phyloP scores from a whole-genome alignment of 2,113 vertebrate genomes.

The Desmodus rotundus region DNA sequence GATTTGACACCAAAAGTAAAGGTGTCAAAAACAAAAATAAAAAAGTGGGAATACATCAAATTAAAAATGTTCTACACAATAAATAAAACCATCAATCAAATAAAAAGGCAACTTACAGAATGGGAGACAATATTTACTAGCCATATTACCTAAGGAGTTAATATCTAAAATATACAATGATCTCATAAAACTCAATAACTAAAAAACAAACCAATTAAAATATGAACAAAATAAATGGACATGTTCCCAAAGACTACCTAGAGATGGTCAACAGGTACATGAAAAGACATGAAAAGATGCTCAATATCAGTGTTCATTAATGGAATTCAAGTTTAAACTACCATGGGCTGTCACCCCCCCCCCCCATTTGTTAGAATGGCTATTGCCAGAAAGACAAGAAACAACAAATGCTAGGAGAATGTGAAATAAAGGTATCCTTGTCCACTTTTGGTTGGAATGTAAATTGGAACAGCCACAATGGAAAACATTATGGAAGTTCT shows the following conservation, averaged over 20 bases:
- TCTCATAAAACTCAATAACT: neutral
- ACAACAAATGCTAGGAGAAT: neutral
- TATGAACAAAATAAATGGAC: neutral
- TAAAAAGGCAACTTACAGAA: neutral
- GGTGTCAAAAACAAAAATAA: neutral
- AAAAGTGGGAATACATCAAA: neutral
- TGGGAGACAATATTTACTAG: neutral
- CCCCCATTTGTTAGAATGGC: no score
- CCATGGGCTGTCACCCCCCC: no score
- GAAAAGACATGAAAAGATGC: neutral
- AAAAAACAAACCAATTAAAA: neutral
- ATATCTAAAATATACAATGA: no score
- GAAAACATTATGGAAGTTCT: no score
- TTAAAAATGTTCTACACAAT: neutral
- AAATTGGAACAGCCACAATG: no score
- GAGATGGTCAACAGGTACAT: neutral
- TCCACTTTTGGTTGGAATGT: no score
- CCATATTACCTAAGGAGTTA: neutral
- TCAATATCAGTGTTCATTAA: no score
- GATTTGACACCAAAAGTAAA: neutral
- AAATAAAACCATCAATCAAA: neutral
- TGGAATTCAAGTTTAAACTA: no score
- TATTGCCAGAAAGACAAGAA: neutral
- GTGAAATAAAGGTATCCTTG: neutral
- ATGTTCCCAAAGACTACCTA: neutral